Evolutionary conservation across 2,113 vertebrate genomes (phyloP).

Genomic region (Origma solitaria): DNA sequence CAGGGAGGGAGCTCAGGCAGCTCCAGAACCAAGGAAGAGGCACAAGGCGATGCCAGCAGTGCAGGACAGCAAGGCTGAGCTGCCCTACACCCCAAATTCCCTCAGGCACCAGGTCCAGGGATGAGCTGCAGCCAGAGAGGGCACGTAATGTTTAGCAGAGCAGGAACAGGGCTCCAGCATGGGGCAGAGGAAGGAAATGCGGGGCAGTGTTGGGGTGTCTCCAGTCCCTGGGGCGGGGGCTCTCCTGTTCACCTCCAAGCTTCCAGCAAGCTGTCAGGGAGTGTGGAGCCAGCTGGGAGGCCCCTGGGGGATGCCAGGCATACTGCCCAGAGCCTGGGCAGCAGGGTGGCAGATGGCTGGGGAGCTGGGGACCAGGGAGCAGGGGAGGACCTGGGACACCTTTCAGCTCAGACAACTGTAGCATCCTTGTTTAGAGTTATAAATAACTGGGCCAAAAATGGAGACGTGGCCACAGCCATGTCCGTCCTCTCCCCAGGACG

Average conservation of each 20-base stretch:
- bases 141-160: not conserved
- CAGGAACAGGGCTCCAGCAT: fast-evolving
- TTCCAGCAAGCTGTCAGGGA: not conserved
- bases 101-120: not conserved
- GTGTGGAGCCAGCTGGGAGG: fast-evolving
- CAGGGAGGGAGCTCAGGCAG: not conserved
- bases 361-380: not conserved
- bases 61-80: not conserved
- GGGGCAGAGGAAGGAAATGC: not conserved
- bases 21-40: not conserved
- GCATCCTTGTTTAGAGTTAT: conserved; percentile 39
- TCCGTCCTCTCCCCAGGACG: not conserved
- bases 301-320: not conserved
- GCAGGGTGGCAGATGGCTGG: conserved; percentile 20
- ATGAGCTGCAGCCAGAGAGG: fast-evolving
- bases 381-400: not conserved
- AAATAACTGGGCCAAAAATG: not conserved
- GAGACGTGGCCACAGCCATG: not conserved
- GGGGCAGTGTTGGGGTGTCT: fast-evolving
- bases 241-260: not conserved
- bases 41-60: fast-evolving
- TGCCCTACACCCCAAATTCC: not conserved
- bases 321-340: not conserved
- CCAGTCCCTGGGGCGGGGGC: too few relatives aligned
- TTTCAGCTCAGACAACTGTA: conserved; percentile 7